These are phyloP conservation scores for Piezodorus guildinii DNA, from an alignment of 1,140 invertebrate genomes.

Conservation along the genomic window DNA sequence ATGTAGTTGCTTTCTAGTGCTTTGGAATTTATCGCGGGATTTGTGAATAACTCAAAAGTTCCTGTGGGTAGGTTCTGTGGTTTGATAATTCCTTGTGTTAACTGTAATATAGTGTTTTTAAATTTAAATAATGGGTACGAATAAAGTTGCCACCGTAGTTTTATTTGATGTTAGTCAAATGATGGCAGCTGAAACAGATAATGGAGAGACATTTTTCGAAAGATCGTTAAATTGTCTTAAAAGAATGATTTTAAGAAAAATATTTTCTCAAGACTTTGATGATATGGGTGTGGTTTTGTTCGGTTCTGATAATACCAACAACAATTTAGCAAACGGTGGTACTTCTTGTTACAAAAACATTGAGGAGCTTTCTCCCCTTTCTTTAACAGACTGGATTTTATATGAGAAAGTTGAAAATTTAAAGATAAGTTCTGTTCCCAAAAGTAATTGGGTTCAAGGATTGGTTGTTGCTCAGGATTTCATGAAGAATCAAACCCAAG, in stretches of 20 bases:
- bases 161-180: conserved; percentile 14
- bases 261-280: conserved; percentile 19
- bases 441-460: conserved; percentile 15
- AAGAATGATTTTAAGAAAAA: conserved; percentile 19
- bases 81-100: too few relatives aligned
- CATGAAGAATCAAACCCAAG: conserved; percentile 17
- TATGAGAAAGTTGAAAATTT: neutral
- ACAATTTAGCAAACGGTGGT: neutral
- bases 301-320: conserved; percentile 10
- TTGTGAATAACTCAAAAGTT: too few relatives aligned
- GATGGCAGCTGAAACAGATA: neutral
- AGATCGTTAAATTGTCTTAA: conserved; percentile 1
- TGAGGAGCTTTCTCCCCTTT: neutral
- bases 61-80: too few relatives aligned
- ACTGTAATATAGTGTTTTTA: conserved; percentile 44
- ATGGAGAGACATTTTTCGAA: conserved; percentile 19
- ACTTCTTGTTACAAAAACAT: conserved; percentile 11
- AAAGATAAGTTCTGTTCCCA: neutral
- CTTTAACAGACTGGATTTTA: neutral
- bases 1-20: too few relatives aligned
- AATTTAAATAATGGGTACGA: conserved; percentile 4
- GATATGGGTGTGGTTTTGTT: conserved; percentile 17
- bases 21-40: too few relatives aligned
- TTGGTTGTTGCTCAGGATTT: conserved; percentile 18
- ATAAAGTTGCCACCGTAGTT: conserved; percentile 15